These are phyloP conservation scores for Thalassarche chlororhynchos DNA, from an alignment of 2,113 vertebrate genomes.

Conservation along the genomic window DNA sequence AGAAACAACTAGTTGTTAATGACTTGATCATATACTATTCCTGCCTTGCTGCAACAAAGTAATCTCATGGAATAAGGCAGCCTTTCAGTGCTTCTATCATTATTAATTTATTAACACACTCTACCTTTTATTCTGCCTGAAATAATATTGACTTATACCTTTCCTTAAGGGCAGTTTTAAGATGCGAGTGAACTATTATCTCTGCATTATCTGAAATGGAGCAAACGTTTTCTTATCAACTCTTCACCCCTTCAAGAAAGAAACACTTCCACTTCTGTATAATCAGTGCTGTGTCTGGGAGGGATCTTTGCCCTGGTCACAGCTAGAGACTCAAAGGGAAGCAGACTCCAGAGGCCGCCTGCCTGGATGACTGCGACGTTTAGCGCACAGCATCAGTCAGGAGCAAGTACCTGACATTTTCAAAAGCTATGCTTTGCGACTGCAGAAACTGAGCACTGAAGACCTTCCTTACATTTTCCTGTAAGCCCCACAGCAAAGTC, in stretches of 20 bases:
- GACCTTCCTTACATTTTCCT: neutral
- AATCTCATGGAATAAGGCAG: neutral
- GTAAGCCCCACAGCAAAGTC: neutral
- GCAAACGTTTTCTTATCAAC: neutral
- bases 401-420: neutral
- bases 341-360: neutral
- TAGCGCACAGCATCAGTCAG: neutral
- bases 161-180: neutral
- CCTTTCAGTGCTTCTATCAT: neutral
- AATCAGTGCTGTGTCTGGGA: neutral
- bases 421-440: neutral
- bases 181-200: neutral
- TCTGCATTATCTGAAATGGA: neutral
- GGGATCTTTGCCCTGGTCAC: neutral
- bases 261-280: neutral
- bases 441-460: neutral
- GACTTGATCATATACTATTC: neutral
- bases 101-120: neutral
- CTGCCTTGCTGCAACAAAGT: neutral
- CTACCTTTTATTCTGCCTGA: neutral
- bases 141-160: conserved; percentile 1
- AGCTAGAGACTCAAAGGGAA: neutral
- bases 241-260: neutral
- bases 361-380: neutral
- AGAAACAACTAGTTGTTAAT: neutral